Evolutionary conservation across 2,113 vertebrate genomes (phyloP).

Genomic region (Cynoglossus semilaevis): DNA sequence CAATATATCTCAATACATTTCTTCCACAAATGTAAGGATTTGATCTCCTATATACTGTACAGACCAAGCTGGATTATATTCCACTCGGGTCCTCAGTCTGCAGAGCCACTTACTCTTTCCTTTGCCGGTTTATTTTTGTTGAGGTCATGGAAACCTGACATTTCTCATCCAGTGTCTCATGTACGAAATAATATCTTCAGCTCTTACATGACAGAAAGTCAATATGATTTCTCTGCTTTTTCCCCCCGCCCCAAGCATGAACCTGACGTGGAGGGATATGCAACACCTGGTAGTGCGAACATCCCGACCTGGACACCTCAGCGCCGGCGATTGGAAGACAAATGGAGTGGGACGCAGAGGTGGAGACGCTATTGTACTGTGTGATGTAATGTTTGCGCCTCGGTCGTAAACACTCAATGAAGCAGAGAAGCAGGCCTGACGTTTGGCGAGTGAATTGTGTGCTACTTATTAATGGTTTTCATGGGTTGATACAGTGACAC

Average conservation of each 20-base stretch:
- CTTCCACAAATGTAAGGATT: slow-evolving; percentile 18
- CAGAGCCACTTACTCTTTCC: slow-evolving; percentile 15
- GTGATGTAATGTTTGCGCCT: neutral
- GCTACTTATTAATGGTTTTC: neutral
- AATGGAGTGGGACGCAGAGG: slow-evolving; percentile 94
- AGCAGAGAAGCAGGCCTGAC: neutral
- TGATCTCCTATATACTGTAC: slow-evolving; percentile 1
- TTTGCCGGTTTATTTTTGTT: slow-evolving; percentile 14
- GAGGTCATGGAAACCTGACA: slow-evolving; percentile 34
- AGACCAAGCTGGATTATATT: slow-evolving; percentile 29
- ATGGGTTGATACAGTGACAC: neutral
- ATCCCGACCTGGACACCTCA: slow-evolving; percentile 86
- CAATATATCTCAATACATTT: slow-evolving; percentile 11
- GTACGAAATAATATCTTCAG: slow-evolving; percentile 25
- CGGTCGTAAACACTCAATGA: neutral
- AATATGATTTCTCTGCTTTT: slow-evolving; percentile 8
- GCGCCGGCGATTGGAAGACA: slow-evolving; percentile 89
- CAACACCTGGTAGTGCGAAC: slow-evolving; percentile 95
- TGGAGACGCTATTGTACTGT: slow-evolving; percentile 45
- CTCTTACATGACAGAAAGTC: slow-evolving; percentile 26
- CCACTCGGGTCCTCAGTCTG: neutral
- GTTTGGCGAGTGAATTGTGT: neutral
- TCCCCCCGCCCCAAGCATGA: slow-evolving; percentile 77
- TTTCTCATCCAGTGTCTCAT: slow-evolving; percentile 26
- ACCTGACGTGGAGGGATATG: slow-evolving; percentile 98